A percentile compares a stretch with the other conserved stretches of the same genome.
Conservation (phyloP, 2,888 invertebrate genomes). For the Pyrgus malvae region DNA sequence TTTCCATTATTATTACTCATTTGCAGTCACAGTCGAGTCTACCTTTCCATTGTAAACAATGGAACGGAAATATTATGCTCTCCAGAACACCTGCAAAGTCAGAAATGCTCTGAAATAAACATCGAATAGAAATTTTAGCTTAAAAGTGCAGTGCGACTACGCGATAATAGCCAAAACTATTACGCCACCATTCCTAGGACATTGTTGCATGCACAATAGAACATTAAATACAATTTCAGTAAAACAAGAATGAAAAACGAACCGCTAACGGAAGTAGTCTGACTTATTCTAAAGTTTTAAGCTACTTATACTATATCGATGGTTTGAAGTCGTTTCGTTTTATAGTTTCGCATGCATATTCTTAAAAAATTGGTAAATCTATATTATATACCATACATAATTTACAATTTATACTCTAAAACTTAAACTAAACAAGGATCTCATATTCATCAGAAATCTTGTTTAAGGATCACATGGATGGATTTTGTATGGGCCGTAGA, state of each 20-base stretch:
- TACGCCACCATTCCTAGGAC: conserved; percentile 6
- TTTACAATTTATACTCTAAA: no score
- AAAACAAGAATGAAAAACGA: conserved; percentile 20
- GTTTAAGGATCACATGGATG: no score
- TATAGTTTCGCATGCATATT: no score
- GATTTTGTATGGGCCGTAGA: no score
- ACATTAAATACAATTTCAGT: conserved; percentile 21
- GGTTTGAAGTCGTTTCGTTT: no score
- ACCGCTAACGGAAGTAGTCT: conserved; percentile 2
- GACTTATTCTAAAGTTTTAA: conserved; percentile 5
- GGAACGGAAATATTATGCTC: not conserved
- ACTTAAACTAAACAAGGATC: no score
- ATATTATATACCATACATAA: no score
- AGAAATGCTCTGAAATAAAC: not conserved
- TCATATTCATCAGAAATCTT: no score
- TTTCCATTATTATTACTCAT: no score
- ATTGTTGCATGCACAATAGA: conserved; percentile 20
- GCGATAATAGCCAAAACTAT: conserved; percentile 13
- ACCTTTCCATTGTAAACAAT: not conserved
- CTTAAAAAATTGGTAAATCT: no score
- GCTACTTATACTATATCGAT: no score
- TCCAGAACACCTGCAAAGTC: not conserved
- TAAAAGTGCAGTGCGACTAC: not conserved
- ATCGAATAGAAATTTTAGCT: not conserved
- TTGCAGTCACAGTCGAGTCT: no score